Conservation (phyloP, 92 coral and sea anemone genomes). For the Porites rus region DNA sequence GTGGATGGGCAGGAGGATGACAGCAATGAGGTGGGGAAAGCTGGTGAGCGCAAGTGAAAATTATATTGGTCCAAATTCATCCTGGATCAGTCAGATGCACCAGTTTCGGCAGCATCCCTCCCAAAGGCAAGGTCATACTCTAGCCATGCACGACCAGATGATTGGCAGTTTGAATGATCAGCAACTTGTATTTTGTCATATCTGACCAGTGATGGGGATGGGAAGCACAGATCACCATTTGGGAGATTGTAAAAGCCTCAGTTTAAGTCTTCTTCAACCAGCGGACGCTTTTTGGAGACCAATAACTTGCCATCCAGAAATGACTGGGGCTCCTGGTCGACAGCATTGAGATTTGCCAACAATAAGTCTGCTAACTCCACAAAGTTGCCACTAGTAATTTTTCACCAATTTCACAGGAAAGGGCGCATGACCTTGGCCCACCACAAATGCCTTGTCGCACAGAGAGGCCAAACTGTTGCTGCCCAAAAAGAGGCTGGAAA, state of each 20-base stretch:
- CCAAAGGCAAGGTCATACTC: conserved; percentile 1
- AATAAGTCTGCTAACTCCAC: background rate
- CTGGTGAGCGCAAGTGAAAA: no score
- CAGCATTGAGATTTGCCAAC: background rate
- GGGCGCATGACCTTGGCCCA: background rate
- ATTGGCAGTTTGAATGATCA: background rate
- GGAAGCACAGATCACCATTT: background rate
- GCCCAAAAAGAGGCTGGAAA: background rate
- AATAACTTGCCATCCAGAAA: background rate
- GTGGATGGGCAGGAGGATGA: no score
- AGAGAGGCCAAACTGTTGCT: background rate
- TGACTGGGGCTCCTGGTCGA: background rate
- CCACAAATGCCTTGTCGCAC: background rate
- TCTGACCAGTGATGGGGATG: background rate
- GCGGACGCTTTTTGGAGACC: background rate
- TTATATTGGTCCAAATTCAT: background rate
- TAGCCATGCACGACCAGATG: background rate
- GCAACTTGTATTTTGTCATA: background rate
- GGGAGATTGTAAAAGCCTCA: background rate
- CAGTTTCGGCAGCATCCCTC: background rate
- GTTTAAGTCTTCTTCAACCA: background rate
- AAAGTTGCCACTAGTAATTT: background rate
- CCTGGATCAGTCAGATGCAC: background rate
- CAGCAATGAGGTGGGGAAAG: no score
- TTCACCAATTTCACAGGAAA: background rate